These are phyloP conservation scores for Drosophila paulistorum DNA, from an alignment of 1,140 invertebrate genomes.

Conservation along the genomic window DNA sequence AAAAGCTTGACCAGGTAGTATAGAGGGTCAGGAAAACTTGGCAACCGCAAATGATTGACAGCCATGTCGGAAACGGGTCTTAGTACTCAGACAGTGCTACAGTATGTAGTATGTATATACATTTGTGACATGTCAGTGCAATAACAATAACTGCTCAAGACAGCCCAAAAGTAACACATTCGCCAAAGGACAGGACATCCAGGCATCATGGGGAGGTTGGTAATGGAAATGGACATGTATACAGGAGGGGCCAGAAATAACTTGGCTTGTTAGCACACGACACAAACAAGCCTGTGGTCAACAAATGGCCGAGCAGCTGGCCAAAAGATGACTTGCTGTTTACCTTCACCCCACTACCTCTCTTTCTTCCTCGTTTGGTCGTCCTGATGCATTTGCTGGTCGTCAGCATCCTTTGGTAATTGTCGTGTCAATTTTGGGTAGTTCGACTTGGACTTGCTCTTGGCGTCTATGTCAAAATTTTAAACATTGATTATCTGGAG, in stretches of 20 bases:
- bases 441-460: slow-evolving; percentile 46
- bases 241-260: slow-evolving; percentile 25
- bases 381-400: slow-evolving; percentile 5
- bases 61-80: slow-evolving; percentile 41
- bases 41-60: slow-evolving; percentile 70
- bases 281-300: slow-evolving; percentile 77
- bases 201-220: slow-evolving; percentile 28
- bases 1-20: slow-evolving; percentile 64
- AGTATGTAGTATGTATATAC: slow-evolving; percentile 33
- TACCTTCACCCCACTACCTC: too few relatives aligned
- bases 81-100: slow-evolving; percentile 19
- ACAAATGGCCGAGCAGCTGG: slow-evolving; percentile 68
- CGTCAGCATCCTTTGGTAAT: slow-evolving; percentile 45
- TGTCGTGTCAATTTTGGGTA: slow-evolving; percentile 72
- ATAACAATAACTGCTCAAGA: slow-evolving; percentile 80
- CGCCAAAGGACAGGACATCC: slow-evolving; percentile 31
- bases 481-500: slow-evolving; percentile 83
- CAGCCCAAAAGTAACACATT: slow-evolving; percentile 80
- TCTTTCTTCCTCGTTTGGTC: neutral
- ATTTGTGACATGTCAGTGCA: slow-evolving; percentile 64
- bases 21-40: slow-evolving; percentile 20
- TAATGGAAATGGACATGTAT: slow-evolving; percentile 43
- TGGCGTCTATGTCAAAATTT: slow-evolving; percentile 70
- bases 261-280: slow-evolving; percentile 77
- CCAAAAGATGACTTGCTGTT: slow-evolving; percentile 3